Evolutionary conservation across 2,113 vertebrate species (phyloP).

Genomic region (Poecile atricapillus): DNA sequence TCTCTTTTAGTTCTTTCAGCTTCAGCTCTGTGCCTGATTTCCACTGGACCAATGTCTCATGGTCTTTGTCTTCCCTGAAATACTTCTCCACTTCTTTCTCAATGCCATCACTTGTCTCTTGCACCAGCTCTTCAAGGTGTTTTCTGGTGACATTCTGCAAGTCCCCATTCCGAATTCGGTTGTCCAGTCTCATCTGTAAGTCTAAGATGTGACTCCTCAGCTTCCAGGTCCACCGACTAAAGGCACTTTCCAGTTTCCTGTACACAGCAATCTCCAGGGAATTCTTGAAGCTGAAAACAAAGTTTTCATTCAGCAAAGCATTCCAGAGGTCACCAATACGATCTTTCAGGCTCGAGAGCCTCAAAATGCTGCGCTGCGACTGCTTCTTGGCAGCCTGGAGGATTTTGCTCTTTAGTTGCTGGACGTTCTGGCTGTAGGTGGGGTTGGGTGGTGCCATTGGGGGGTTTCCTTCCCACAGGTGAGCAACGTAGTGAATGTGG

Average conservation of each 20-base stretch:
- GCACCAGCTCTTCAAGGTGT: too few species aligned
- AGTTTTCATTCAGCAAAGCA: neutral
- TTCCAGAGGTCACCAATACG: slow-evolving; percentile 59
- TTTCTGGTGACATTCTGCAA: neutral
- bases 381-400: slow-evolving; percentile 20
- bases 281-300: neutral
- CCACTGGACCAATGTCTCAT: too few species aligned
- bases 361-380: neutral
- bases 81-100: too few species aligned
- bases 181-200: slow-evolving; percentile 52
- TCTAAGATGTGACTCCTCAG: slow-evolving; percentile 58
- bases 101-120: too few species aligned
- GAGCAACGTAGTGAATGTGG: slow-evolving; percentile 68
- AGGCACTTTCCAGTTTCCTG: neutral
- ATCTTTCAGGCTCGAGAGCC: slow-evolving; percentile 34
- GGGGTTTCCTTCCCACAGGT: slow-evolving; percentile 69
- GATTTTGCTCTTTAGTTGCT: slow-evolving; percentile 59
- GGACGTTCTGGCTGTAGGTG: slow-evolving; percentile 62
- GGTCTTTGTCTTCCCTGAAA: too few species aligned
- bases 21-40: too few species aligned
- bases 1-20: too few species aligned
- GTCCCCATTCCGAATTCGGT: slow-evolving; percentile 33
- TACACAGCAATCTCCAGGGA: neutral
- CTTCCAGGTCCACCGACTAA: slow-evolving; percentile 57
- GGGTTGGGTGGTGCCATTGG: slow-evolving; percentile 72